These are phyloP conservation scores for Pyrrhosoma nymphula DNA, from an alignment of 2,888 invertebrate species.

Conservation along the genomic window DNA sequence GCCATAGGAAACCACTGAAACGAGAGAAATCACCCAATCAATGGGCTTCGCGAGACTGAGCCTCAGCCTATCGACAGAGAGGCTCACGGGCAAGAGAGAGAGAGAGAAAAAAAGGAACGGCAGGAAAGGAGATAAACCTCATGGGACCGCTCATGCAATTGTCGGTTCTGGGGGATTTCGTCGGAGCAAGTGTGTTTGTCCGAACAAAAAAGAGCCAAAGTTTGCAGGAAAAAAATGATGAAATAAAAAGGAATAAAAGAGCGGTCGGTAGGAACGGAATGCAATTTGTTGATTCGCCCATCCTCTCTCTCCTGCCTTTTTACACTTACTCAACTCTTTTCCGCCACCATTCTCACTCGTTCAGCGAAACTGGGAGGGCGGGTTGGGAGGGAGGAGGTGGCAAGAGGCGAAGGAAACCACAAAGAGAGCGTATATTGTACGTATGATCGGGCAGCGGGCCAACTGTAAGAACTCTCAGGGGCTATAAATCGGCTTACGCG, in stretches of 20 bases:
- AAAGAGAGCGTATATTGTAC: constrained; percentile 61
- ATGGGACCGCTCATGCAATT: neutral
- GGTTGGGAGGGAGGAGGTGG: neutral
- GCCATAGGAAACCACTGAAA: neutral
- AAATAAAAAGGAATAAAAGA: neutral
- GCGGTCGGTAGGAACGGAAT: neutral
- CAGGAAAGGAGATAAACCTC: neutral
- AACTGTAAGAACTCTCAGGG: constrained; percentile 56
- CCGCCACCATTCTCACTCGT: neutral
- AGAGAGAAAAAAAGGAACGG: neutral
- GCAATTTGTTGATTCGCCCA: constrained; percentile 61
- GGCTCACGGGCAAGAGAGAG: neutral
- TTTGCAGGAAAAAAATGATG: neutral
- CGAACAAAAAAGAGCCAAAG: neutral
- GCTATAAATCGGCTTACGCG: constrained; percentile 67
- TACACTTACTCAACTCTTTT: neutral
- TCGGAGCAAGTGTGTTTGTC: neutral
- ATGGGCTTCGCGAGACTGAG: neutral
- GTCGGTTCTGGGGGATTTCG: neutral
- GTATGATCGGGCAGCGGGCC: constrained; percentile 62
- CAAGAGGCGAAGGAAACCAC: constrained; percentile 11
- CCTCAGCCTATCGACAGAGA: neutral
- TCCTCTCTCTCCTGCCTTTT: neutral
- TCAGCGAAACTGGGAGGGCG: neutral
- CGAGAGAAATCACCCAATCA: neutral